Percentiles rank a stretch among this genome's conserved stretches.
Conservation (phyloP, 2,113 vertebrate species). For the Pyxicephalus adspersus region DNA sequence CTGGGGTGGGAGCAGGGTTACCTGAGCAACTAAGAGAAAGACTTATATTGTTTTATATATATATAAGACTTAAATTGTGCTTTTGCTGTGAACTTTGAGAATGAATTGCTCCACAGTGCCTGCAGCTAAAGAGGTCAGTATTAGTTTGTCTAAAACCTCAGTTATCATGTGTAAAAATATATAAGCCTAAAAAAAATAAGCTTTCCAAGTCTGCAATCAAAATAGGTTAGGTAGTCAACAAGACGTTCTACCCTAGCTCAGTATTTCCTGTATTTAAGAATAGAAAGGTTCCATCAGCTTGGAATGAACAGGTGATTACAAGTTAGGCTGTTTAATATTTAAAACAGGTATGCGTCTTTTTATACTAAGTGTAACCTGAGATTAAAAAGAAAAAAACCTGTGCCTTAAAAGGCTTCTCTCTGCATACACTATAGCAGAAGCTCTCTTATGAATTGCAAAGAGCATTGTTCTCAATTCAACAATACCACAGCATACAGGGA, state of each 20-base stretch:
- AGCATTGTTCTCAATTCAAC: conserved; percentile 34
- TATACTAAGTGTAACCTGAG: conserved; percentile 64
- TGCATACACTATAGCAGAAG: conserved; percentile 15
- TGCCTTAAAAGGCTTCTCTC: conserved; percentile 54
- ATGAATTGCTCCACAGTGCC: too few relatives aligned
- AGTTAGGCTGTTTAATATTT: conserved; percentile 71
- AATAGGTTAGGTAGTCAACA: not conserved
- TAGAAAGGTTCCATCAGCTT: conserved; percentile 2
- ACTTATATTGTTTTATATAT: too few relatives aligned
- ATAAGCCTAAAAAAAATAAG: too few relatives aligned
- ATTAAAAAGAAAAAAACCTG: conserved; percentile 54
- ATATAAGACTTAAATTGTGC: too few relatives aligned
- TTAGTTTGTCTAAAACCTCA: too few relatives aligned
- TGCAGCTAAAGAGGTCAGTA: too few relatives aligned
- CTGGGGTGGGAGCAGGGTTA: too few relatives aligned
- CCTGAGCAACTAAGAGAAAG: too few relatives aligned
- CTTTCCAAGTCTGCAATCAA: too few relatives aligned
- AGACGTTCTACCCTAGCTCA: not conserved
- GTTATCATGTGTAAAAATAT: too few relatives aligned
- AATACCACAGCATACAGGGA: conserved; percentile 22
- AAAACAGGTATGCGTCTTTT: conserved; percentile 59
- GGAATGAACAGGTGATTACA: conserved; percentile 65
- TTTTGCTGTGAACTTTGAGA: too few relatives aligned
- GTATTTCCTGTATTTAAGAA: not conserved
- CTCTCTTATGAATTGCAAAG: conserved; percentile 20